Base-by-base conservation (phyloP, 2,888 invertebrate species). In the Tiliacea citrago region DNA sequence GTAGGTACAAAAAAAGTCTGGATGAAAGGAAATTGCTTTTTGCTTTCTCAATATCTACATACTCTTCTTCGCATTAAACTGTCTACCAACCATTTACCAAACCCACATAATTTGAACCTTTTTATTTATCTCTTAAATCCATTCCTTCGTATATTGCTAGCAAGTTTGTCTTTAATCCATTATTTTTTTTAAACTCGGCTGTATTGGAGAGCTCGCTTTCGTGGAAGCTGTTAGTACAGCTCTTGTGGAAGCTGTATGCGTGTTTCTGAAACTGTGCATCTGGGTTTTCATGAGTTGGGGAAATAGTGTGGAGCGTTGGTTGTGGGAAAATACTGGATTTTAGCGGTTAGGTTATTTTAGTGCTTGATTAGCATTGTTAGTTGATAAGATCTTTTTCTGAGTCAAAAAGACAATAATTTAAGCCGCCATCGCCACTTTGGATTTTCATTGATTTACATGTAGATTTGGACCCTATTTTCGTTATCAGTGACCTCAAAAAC, bases 111-210 rank as follows among this genome's bases (percentile, higher is more conserved):
- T 49, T 69, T 9, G 2, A 18, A 42, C 51, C 51, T 74, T 79
- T 85, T 85, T 67, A 74, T 75, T 61, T 49, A 21, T 13, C 35
- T 62, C 51, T 70, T 39, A 42, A 85, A 77, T 75, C 58, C 71
- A 72, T 65, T 62, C 60, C n/a, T 71, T 58, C 29, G 55, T 67
- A 58, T 45, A 65, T 47, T 62, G 53, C 69, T 8, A 10, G 51
- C 65, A 57, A 83, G 86, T 87, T 87, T 85, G 77, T 82, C 53
- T 90, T 88, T 89, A 90, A 91, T 91, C 88, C 90, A 88, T 91
- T 87, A 91, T 88, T 89, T 86, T 85, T 89, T 89, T 84, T 83
- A 60, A 86, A 73, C 77, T 70, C 68, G 63, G 79, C 72, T 79
- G 68, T 68, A 29, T 51, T 77, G 24, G 70, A 81, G 78, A 71